Base-by-base conservation (phyloP, 2,888 invertebrate genomes). In the Leptinotarsa tumamoca region DNA sequence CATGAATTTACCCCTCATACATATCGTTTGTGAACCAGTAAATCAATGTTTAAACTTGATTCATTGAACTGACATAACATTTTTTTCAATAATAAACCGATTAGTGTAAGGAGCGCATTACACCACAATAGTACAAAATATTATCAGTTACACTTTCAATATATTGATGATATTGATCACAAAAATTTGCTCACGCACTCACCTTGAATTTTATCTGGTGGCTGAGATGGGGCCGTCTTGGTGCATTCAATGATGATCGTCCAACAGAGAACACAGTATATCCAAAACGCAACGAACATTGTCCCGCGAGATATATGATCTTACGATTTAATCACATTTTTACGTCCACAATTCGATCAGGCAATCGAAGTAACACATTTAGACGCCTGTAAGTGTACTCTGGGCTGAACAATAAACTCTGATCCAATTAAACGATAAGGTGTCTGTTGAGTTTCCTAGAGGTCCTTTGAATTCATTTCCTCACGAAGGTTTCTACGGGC, bases 131-230 rank as follows among this genome's bases (percentile, higher is more conserved):
- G 7, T 33, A 7, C 33, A 33, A 33, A 33, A 33, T 33, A 1
- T 7, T 33, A 33, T 33, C 33, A 33, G 7, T 7, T 5, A 5
- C 33, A 33, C 1, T 33, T 1, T 33, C 5, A 33, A 33, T 33
- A 5, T 33, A 2, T 5, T 33, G 7, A 33, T 33, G 21, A 21
- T 21, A 33, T 7, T 7, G 33, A 33, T 33, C 7, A 7, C 2
- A 33, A 33, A 33, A 7, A 33, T 33, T 33, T 33, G 33, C 33
- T 33, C 7, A 33, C 33, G 33, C 33, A 43, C 72, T 69, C 27
- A 77, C 77, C 74, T 74, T 77, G 77, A 18, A 77, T n/a, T 54
- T 77, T 77, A 15, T 77, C 77, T 43, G 67, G 67, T 14, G 68
- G 67, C 50, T 71, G 71, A 10, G 76, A 58, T 4, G 77, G 74